Evolutionary conservation across 1,140 invertebrate genomes (phyloP), one percentile per base, ranked within the genome.

Genomic region (Lepidurus couesii): DNA sequence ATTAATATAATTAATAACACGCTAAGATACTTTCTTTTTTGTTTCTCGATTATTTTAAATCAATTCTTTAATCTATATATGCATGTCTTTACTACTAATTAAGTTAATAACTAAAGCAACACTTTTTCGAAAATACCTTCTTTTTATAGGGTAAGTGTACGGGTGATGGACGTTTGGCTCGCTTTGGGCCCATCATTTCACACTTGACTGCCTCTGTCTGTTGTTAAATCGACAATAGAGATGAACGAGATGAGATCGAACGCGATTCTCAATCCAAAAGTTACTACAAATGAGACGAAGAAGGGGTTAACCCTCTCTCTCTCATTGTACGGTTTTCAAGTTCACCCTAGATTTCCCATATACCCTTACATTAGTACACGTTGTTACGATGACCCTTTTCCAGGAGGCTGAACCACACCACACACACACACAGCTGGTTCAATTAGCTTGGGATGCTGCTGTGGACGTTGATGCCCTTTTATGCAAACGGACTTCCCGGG

Each of bases 401-500:
- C 53, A 65, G 53, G 6, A 65, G 53, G 53, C 53, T 65, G 53
- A 65, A 21, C 53, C 53, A 34, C 53, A 65, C 53, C 53, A 65
- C 53, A 65, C 53, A 65, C 47, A 53, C 13, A 65, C 53, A 9
- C 53, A 65, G 8, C 53, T 65, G 53, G 53, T 65, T 65, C 53
- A 65, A 65, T 65, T 65, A 65, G 53, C 21, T 65, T 65, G 53
- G 21, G 53, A 13, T 47, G 45, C 45, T 65, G 53, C 16, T 65
- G 53, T 13, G 21, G 16, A 65, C 53, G 53, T 65, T 21, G 53
- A 13, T 65, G 53, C 16, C 53, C 53, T 65, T 65, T 65, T 65
- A 65, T 65, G 53, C 53, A 65, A 65, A 65, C 53, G 53, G 53
- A 65, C 53, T n/a, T 65, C 53, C 53, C 53, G 53, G 53, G 53